Conservation (phyloP, 2,888 invertebrate species). For the Lamellibrachia satsuma region DNA sequence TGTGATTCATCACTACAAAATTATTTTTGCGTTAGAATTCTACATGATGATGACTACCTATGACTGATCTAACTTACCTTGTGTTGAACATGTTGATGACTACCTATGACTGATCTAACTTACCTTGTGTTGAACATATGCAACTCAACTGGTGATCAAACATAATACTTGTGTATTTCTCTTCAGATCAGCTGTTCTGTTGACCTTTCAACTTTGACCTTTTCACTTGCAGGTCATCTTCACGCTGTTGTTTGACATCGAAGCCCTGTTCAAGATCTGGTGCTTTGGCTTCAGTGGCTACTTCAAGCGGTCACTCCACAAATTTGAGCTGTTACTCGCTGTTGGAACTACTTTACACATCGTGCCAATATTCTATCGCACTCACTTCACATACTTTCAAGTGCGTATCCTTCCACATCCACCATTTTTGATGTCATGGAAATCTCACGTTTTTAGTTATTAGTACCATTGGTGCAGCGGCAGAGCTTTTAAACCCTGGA, state of each 20-base stretch:
- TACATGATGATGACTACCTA: neutral
- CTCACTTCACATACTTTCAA: slow-evolving; percentile 96
- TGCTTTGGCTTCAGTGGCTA: slow-evolving; percentile 95
- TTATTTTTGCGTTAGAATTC: too few species aligned
- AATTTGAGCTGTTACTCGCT: slow-evolving; percentile 92
- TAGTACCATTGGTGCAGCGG: neutral
- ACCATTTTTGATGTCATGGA: neutral
- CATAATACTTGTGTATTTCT: neutral
- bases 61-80: neutral
- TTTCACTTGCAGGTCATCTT: slow-evolving; percentile 74
- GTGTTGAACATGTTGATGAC: neutral
- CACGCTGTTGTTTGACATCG: slow-evolving; percentile 91
- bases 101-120: neutral
- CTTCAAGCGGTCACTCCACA: slow-evolving; percentile 94
- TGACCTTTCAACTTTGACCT: neutral
- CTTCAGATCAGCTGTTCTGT: neutral
- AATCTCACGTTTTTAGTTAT: neutral
- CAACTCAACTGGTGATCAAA: neutral
- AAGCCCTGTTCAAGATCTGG: slow-evolving; percentile 96
- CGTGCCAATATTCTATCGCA: slow-evolving; percentile 84
- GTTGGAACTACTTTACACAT: slow-evolving; percentile 94
- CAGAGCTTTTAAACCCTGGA: neutral
- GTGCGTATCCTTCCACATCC: slow-evolving; percentile 65
- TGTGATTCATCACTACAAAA: too few species aligned
- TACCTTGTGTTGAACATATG: neutral